A percentile compares a stretch with the other conserved stretches of the same genome.
Evolutionary conservation across 2,888 invertebrate genomes (phyloP).

Genomic region (Lumbricus terrestris): DNA sequence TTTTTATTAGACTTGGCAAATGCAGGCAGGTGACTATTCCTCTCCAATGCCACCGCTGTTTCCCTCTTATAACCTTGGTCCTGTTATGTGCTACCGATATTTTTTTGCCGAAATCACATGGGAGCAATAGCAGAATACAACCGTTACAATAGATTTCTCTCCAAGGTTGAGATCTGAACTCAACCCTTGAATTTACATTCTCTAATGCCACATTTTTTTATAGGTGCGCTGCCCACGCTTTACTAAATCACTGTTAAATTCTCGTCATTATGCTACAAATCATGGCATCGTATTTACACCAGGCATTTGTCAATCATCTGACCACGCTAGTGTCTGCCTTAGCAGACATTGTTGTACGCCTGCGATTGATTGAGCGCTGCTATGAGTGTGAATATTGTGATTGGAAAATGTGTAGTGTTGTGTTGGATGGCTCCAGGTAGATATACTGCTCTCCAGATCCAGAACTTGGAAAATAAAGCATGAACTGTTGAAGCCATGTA

Average conservation of each 20-base stretch:
- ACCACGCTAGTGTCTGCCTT: not conserved
- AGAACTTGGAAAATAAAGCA: not conserved
- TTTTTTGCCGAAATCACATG: not conserved
- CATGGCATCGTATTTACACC: no score
- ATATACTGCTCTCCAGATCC: not conserved
- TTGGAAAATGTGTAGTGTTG: not conserved
- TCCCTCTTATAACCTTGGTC: no score
- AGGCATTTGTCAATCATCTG: not conserved
- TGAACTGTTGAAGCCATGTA: not conserved
- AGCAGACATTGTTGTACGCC: not conserved
- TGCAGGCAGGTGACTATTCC: not conserved
- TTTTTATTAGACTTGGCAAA: not conserved
- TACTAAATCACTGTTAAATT: not conserved
- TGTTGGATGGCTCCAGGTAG: constrained; percentile 3
- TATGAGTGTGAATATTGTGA: not conserved
- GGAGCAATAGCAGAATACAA: not conserved
- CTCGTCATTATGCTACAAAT: no score
- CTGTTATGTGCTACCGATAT: no score
- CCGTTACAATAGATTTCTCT: no score
- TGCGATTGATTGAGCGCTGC: not conserved
- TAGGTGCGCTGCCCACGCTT: not conserved
- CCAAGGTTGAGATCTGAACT: not conserved
- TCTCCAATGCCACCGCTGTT: no score
- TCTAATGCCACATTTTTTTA: not conserved
- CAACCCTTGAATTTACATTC: not conserved